phyloP scores from a whole-genome alignment of 2,113 vertebrate species.

The Bufo bufo region DNA sequence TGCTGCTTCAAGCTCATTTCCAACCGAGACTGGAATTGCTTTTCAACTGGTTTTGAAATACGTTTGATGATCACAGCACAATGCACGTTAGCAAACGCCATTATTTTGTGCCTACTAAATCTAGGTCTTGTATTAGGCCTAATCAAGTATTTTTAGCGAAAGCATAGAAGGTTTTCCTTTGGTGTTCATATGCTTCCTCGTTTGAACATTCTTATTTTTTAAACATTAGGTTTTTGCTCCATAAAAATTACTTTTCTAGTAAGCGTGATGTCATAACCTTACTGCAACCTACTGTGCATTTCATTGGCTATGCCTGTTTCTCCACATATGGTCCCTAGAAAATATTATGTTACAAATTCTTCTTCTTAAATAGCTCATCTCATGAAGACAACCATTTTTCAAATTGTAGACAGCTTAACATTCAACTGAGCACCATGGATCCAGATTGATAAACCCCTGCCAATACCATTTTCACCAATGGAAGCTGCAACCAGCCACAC shows the following conservation, averaged over 20 bases:
- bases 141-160: not conserved
- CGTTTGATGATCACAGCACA: conserved; percentile 29
- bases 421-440: too few species aligned
- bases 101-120: conserved; percentile 1
- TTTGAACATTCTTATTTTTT: not conserved
- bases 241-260: too few species aligned
- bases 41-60: conserved; percentile 41
- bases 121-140: not conserved
- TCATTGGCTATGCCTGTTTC: not conserved
- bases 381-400: too few species aligned
- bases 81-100: not conserved
- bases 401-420: too few species aligned
- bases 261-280: not conserved
- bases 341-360: not conserved
- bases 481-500: too few species aligned
- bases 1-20: conserved; percentile 44
- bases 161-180: not conserved
- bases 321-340: not conserved
- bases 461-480: too few species aligned
- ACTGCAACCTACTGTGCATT: not conserved
- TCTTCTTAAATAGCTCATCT: too few species aligned
- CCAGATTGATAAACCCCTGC: too few species aligned
- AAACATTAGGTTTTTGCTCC: not conserved
- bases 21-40: conserved; percentile 53
- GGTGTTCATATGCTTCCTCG: too few species aligned